Evolutionary conservation across 2,113 vertebrate species (phyloP).

Genomic region (Falco punctatus): DNA sequence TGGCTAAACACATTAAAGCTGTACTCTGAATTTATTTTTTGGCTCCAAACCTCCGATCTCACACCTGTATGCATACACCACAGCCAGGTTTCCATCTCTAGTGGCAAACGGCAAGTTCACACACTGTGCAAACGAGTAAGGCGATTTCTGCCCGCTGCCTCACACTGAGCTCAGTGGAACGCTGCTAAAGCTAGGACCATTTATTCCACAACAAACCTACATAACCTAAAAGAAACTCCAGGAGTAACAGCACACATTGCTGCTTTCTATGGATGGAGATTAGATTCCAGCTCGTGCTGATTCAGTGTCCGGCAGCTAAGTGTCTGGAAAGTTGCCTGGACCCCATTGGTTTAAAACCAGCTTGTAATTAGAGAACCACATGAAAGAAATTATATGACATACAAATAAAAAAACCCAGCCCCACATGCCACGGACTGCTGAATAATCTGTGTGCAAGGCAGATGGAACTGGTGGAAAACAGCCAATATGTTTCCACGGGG

Average conservation of each 20-base stretch:
- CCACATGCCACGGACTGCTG: background rate
- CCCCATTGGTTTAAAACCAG: background rate
- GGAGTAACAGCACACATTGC: background rate
- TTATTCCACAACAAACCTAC: background rate
- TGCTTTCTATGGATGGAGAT: background rate
- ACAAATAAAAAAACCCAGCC: background rate
- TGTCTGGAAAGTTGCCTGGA: background rate
- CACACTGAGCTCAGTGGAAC: background rate
- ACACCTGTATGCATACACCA: fast-evolving
- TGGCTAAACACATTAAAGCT: background rate
- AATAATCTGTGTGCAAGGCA: background rate
- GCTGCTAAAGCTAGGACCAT: background rate
- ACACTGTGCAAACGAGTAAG: background rate
- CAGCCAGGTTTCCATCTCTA: background rate
- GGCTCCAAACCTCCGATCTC: background rate
- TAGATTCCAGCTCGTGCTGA: background rate
- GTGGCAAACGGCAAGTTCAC: background rate
- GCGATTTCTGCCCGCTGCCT: background rate
- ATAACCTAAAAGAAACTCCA: background rate
- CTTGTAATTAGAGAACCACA: conserved; percentile 4
- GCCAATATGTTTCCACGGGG: background rate
- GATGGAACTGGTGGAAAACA: background rate
- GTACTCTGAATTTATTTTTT: background rate
- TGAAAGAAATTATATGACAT: background rate
- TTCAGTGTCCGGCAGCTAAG: background rate